phyloP scores from a whole-genome alignment of 2,113 vertebrate species.

The Marcusenius ussheri region DNA sequence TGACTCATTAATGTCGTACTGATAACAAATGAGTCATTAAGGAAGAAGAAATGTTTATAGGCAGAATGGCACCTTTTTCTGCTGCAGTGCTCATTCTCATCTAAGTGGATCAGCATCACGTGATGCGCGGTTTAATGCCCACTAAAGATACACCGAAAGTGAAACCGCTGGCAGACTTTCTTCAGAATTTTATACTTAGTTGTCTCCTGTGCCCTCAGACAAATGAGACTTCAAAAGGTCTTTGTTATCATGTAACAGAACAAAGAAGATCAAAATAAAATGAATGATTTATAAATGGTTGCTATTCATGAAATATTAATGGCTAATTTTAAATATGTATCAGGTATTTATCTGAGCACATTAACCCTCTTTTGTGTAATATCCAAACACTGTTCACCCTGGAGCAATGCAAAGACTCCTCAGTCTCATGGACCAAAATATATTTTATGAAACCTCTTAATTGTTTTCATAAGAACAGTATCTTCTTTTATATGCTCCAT shows the following conservation, averaged over 20 bases:
- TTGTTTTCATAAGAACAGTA: not conserved
- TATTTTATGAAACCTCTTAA: not conserved
- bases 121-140: not conserved
- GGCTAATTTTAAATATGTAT: slow-evolving; percentile 25
- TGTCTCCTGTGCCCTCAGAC: slow-evolving; percentile 6
- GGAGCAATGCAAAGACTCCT: slow-evolving; percentile 68
- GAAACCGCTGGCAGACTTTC: slow-evolving; percentile 42
- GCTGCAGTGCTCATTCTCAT: not conserved
- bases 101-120: not conserved
- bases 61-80: not conserved
- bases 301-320: not conserved
- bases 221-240: slow-evolving; percentile 8
- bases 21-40: not conserved
- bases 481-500: not conserved
- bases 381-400: slow-evolving; percentile 27
- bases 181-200: slow-evolving; percentile 52
- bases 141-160: not conserved
- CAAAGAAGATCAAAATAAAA: slow-evolving; percentile 18
- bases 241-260: not conserved
- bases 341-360: not conserved
- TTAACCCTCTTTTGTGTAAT: slow-evolving; percentile 45
- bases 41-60: not conserved
- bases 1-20: not conserved
- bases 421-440: slow-evolving; percentile 35
- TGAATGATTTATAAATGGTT: not conserved